Evolutionary conservation across 37 sponge, comb jelly and placozoan genomes (phyloP).

Genomic region (Petrosia ficiformis): DNA sequence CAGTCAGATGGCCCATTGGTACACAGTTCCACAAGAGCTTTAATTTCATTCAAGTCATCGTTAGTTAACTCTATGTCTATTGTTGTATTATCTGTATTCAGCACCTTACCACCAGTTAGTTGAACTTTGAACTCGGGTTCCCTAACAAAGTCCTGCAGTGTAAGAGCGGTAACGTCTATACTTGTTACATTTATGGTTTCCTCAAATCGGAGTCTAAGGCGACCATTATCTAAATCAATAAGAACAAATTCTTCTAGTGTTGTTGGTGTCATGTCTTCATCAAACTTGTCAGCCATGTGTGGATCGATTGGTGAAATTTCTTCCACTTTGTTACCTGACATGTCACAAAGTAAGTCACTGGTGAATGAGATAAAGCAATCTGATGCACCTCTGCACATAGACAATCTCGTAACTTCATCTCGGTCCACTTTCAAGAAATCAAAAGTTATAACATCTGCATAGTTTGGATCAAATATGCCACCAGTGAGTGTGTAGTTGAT

Average conservation of each 20-base stretch:
- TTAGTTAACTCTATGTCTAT: conserved; percentile 55
- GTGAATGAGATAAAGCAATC: conserved; percentile 60
- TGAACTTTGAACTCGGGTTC: conserved; percentile 24
- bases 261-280: conserved; percentile 53
- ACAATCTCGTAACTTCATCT: conserved; percentile 68
- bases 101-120: conserved; percentile 66
- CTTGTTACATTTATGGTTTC: conserved; percentile 77
- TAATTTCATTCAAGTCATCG: conserved; percentile 73
- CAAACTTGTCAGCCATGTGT: conserved; percentile 24
- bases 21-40: conserved; percentile 40
- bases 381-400: conserved; percentile 50
- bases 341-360: conserved; percentile 59
- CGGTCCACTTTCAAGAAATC: conserved; percentile 55
- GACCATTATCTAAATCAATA: conserved; percentile 76
- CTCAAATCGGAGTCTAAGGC: conserved; percentile 59
- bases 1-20: conserved; percentile 48
- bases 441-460: conserved; percentile 34
- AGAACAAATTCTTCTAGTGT: conserved; percentile 46
- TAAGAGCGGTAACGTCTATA: conserved; percentile 49
- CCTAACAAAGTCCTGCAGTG: conserved; percentile 54
- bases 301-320: conserved; percentile 17
- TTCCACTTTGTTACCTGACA: conserved; percentile 55
- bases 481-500: conserved; percentile 67
- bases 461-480: conserved; percentile 26
- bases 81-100: conserved; percentile 52